Evolutionary conservation across 2,797 vertebrate genomes (phyloP), one percentile per base, ranked within the genome.

Genomic region (Telmatherina bonti): DNA sequence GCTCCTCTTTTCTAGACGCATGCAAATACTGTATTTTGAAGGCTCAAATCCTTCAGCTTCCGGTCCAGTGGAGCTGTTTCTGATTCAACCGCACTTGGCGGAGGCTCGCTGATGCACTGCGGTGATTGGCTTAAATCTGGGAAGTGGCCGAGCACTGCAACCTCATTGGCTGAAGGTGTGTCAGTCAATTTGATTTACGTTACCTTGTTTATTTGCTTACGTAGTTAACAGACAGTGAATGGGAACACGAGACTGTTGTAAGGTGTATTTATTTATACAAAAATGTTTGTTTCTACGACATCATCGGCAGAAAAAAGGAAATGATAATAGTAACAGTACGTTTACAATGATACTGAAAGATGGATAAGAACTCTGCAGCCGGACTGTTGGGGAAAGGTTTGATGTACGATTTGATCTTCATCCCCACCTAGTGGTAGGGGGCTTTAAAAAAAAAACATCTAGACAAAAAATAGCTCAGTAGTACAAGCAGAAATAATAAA

Each of bases 51-150:
- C 30, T 0, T 0, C 0, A 0, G 26, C 22, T 62, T 85, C 79
- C 82, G 72, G 31, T 1, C 0, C 31, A 0, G n/a, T n/a, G n/a
- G 6, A 0, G 4, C 1, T 3, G 7, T 30, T 51, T 24, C 54
- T 49, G 18, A 63, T 59, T 72, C 85, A 91, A 90, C 84, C 85
- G 56, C 53, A 80, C 87, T 69, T 91, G 66, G 51, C 27, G 2
- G 1, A 2, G 15, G 62, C 8, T 24, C 24, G 36, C 57, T 26
- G 43, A 67, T 43, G 11, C 58, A 5, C 29, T 6, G 15, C 54
- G 3, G 3, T 61, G 77, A 93, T 93, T 93, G 92, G 92, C 30
- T 62, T 0, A 38, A 70, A 85, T 82, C 16, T 0, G 38, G 75
- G 76, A 86, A 82, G 64, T 55, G 2, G 27, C 9, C 16, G 27